phyloP scores from a whole-genome alignment of 2,888 invertebrate genomes.

The Chloromyia formosa region DNA sequence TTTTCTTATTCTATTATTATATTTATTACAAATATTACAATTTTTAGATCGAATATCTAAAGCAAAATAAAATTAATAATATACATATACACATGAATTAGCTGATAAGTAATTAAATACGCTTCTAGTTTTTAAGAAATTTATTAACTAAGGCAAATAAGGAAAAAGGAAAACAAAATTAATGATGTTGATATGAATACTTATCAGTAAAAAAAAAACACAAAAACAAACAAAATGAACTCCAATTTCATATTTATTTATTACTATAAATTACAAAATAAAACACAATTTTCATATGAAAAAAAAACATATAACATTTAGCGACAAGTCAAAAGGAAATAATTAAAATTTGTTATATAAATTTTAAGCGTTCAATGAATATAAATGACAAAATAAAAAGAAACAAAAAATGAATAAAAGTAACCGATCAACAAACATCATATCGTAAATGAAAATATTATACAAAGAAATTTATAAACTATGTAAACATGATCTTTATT shows the following conservation, averaged over 20 bases:
- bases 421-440: constrained; percentile 9
- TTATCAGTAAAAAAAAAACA: too few relatives aligned
- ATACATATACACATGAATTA: constrained; percentile 12
- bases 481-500: constrained; percentile 7
- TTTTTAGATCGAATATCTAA: too few relatives aligned
- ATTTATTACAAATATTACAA: too few relatives aligned
- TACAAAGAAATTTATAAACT: neutral
- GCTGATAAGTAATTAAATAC: constrained; percentile 60
- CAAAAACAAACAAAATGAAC: constrained; percentile 48
- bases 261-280: neutral
- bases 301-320: neutral
- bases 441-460: constrained; percentile 9
- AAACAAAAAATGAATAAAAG: neutral
- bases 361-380: neutral
- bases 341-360: constrained; percentile 4
- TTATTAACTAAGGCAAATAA: constrained; percentile 54
- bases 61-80: neutral
- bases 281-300: constrained; percentile 1
- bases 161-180: too few relatives aligned
- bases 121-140: constrained; percentile 63
- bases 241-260: constrained; percentile 37
- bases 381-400: neutral
- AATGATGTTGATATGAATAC: constrained; percentile 47
- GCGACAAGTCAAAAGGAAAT: neutral
- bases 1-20: too few relatives aligned